Evolutionary conservation across 2,797 vertebrate genomes (phyloP), one percentile per base, ranked within the genome.

Genomic region (Crocidura indochinensis): DNA sequence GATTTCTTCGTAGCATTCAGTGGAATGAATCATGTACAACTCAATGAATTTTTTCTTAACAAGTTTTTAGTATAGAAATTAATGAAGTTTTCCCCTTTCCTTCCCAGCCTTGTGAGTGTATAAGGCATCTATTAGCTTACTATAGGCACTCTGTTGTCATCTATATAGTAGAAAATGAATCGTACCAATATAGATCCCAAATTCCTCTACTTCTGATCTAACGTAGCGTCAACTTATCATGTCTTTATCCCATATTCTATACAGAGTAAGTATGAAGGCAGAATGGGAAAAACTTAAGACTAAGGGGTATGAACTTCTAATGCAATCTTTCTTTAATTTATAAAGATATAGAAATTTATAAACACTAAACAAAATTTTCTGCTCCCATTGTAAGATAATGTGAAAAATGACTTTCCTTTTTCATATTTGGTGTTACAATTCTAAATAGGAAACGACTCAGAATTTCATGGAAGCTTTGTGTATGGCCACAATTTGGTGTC

Each of bases 1-100:
- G 79, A 88, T 92, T 94, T 95, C 49, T 20, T 87, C 31, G 84
- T 88, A 81, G 26, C 53, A 92, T 89, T 85, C 75, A 82, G 67
- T 82, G 26, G 67, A 96, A 82, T 89, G 89, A 87, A 79, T 92
- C 49, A 93, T 82, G 89, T 93, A 92, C 91, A 87, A 26, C 27
- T 44, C 53, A 49, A 56, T 79, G 56, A 53, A 90, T 85, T 84
- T 91, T 62, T 85, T 90, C 62, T 47, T 27, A 92, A 87, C 27
- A 90, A 84, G 65, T 8, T 79, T 95, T 91, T 69, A 77, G 67
- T 76, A 74, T 46, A 90, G 79, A 88, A 26, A 90, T 94, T 90
- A 93, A 80, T 93, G 88, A 90, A 29, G 26, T 8, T 68, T 51
- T 65, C 10, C 3, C 17, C 49, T n/a, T 64, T 0, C 12, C 27